phyloP scores from a whole-genome alignment of 2,888 invertebrate genomes.

The Acleris sparsana region DNA sequence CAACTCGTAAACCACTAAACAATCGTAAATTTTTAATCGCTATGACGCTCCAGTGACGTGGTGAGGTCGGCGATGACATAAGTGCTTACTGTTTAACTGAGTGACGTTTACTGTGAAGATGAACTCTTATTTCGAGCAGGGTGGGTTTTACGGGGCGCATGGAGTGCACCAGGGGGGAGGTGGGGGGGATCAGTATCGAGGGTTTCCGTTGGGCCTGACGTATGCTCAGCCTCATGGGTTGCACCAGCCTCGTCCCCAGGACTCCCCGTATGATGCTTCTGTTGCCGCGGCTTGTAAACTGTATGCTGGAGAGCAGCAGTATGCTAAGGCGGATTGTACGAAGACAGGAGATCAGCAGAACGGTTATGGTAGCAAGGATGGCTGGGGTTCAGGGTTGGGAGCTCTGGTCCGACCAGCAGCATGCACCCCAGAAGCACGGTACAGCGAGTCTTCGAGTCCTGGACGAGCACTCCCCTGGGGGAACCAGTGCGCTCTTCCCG shows the following conservation, averaged over 20 bases:
- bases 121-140: constrained; percentile 98
- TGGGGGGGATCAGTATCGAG: constrained; percentile 91
- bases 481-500: constrained; percentile 93
- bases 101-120: constrained; percentile 85
- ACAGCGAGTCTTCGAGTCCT: constrained; percentile 93
- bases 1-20: constrained; percentile 83
- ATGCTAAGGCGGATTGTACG: constrained; percentile 90
- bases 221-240: constrained; percentile 92
- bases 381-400: constrained; percentile 87
- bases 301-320: constrained; percentile 88
- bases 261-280: constrained; percentile 95
- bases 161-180: constrained; percentile 90
- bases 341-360: constrained; percentile 87
- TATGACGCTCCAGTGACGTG: constrained; percentile 83
- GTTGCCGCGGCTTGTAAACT: constrained; percentile 94
- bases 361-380: constrained; percentile 88
- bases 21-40: constrained; percentile 84
- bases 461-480: constrained; percentile 91
- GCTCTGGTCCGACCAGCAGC: constrained; percentile 92
- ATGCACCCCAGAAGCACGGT: constrained; percentile 94
- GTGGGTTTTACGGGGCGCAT: constrained; percentile 96
- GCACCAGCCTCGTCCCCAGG: constrained; percentile 92
- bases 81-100: constrained; percentile 66
- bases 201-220: constrained; percentile 93
- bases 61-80: constrained; percentile 67